These are phyloP conservation scores for Cactoblastis cactorum DNA, from an alignment of 2,888 invertebrate genomes.

Conservation along the genomic window DNA sequence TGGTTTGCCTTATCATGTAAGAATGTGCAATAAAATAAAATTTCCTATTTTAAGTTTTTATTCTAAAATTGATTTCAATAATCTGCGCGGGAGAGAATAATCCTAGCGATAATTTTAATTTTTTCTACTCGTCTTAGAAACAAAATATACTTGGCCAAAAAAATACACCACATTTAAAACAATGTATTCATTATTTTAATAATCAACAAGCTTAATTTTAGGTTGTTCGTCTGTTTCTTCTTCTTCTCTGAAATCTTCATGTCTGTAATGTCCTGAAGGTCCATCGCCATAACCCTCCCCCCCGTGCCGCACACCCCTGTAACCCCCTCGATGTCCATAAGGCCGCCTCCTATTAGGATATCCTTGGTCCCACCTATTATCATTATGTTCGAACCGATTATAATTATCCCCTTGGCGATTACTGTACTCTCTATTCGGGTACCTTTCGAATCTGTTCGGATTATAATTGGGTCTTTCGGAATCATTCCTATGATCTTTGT, in stretches of 20 bases:
- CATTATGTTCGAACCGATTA: constrained; percentile 20
- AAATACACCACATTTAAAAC: background rate
- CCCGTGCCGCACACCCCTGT: constrained; percentile 32
- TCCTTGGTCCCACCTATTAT: constrained; percentile 15
- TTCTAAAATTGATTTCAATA: no score
- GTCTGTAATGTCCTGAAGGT: constrained; percentile 23
- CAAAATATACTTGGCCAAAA: background rate
- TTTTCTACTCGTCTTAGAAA: no score
- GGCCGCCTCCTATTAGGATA: constrained; percentile 34
- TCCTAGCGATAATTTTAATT: no score
- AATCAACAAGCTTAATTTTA: constrained; percentile 67
- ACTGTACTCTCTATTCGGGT: constrained; percentile 28
- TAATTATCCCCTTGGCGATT: constrained; percentile 21
- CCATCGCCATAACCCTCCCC: constrained; percentile 27
- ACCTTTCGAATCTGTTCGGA: constrained; percentile 36
- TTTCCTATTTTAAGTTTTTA: no score
- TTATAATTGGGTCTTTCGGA: constrained; percentile 28
- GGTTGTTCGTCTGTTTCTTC: constrained; percentile 19
- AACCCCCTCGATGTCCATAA: constrained; percentile 42
- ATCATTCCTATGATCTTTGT: constrained; percentile 27
- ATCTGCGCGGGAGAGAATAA: no score
- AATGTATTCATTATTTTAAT: constrained; percentile 36
- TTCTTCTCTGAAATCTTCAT: constrained; percentile 21
- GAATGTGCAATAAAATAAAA: no score
- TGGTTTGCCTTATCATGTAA: no score